A percentile compares a stretch with the other conserved stretches of the same genome.
Conservation (phyloP, 2,888 invertebrate species). For the Aspidiotus rigidus region DNA sequence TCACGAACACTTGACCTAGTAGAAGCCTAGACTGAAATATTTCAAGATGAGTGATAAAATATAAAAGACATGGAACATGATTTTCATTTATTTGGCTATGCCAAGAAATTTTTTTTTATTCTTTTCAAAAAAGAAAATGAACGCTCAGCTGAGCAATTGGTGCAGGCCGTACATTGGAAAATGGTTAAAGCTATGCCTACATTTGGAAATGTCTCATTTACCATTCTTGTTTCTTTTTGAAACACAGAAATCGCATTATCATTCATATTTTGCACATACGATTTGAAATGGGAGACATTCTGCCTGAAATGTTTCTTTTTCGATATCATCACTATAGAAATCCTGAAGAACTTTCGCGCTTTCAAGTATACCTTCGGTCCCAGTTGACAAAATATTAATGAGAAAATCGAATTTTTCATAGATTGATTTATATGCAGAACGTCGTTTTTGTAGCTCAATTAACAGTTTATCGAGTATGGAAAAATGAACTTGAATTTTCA, state of each 20-base stretch:
- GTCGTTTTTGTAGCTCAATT: neutral
- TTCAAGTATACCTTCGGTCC: neutral
- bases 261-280: neutral
- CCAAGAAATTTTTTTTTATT: constrained; percentile 20
- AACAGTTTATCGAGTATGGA: neutral
- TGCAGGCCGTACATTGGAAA: neutral
- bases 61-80: no score
- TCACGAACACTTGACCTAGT: no score
- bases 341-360: neutral
- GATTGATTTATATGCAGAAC: neutral
- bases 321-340: neutral
- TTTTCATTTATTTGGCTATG: no score
- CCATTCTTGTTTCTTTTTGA: neutral
- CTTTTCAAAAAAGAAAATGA: constrained; percentile 26
- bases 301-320: neutral
- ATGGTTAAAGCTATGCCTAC: neutral
- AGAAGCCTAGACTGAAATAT: no score
- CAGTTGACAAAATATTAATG: neutral
- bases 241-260: neutral
- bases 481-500: constrained; percentile 5
- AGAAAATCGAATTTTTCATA: neutral
- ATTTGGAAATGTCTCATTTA: neutral
- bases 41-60: no score
- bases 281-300: neutral
- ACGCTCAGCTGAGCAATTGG: constrained; percentile 18